A percentile compares a stretch with the other conserved stretches of the same genome.
phyloP scores from a whole-genome alignment of 2,888 invertebrate genomes.

The Ectropis crepuscularia region DNA sequence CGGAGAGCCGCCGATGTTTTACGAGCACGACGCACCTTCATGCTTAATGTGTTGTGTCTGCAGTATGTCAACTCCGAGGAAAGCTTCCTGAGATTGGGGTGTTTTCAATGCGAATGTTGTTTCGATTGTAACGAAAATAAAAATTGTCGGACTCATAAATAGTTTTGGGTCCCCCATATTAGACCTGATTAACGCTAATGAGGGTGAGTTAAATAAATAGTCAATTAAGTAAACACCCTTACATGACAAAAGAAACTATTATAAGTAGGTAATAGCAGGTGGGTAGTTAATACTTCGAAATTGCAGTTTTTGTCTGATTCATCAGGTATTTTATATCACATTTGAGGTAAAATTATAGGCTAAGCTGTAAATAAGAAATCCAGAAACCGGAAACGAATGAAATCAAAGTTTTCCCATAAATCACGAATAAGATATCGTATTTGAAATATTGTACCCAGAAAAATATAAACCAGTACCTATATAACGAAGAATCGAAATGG shows the following conservation, averaged over 20 bases:
- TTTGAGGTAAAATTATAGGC: no score
- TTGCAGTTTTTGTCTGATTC: no score
- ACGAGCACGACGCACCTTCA: constrained; percentile 66
- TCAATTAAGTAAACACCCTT: constrained; percentile 22
- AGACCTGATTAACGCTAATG: constrained; percentile 30
- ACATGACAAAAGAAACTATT: constrained; percentile 19
- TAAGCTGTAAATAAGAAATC: no score
- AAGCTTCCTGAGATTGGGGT: not conserved
- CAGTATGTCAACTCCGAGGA: not conserved
- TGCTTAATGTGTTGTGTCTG: constrained; percentile 29
- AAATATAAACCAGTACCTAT: no score
- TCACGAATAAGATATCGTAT: no score
- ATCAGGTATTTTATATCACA: no score
- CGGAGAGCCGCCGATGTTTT: constrained; percentile 58
- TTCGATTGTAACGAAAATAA: constrained; percentile 17
- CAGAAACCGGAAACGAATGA: no score
- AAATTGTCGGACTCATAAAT: constrained; percentile 18
- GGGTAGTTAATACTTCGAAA: no score
- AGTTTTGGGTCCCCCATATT: constrained; percentile 18
- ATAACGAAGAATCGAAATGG: no score
- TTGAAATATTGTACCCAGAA: no score
- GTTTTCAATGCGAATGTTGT: constrained; percentile 13
- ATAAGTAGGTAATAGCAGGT: constrained; percentile 25
- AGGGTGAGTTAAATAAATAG: constrained; percentile 25
- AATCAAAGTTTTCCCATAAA: no score